phyloP scores from a whole-genome alignment of 2,888 invertebrate species.

The Halocaridina rubra region DNA sequence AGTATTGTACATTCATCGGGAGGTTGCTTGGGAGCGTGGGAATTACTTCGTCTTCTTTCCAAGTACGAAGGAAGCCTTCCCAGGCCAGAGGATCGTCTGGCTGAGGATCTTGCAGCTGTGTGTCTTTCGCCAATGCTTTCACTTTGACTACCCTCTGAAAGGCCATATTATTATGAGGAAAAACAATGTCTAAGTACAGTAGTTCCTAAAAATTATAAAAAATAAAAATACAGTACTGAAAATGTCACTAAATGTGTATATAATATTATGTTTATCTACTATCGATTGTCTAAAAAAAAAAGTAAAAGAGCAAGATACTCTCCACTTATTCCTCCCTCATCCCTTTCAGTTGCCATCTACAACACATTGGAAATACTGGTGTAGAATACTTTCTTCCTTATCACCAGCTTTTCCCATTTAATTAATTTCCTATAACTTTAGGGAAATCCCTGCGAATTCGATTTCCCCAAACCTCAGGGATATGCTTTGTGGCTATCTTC shows the following conservation, averaged over 20 bases:
- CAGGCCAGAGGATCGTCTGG: slow-evolving; percentile 32
- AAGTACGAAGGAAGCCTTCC: slow-evolving; percentile 41
- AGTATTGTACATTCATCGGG: slow-evolving; percentile 52
- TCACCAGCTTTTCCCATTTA: too few species aligned
- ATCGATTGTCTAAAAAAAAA: not conserved
- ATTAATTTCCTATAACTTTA: too few species aligned
- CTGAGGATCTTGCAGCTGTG: slow-evolving; percentile 11
- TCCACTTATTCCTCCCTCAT: too few species aligned
- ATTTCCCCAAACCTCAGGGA: too few species aligned
- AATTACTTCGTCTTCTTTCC: slow-evolving; percentile 46
- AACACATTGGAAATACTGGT: too few species aligned
- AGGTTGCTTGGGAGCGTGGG: slow-evolving; percentile 51
- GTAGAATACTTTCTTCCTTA: too few species aligned
- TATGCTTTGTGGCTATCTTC: too few species aligned
- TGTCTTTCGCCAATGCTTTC: slow-evolving; percentile 26
- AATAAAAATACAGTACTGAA: not conserved
- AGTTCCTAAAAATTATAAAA: not conserved
- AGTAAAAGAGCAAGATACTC: not conserved
- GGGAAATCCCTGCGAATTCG: too few species aligned
- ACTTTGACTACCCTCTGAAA: slow-evolving; percentile 22
- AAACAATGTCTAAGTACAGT: not conserved
- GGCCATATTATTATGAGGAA: too few species aligned
- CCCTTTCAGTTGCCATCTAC: too few species aligned
- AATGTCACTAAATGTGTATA: not conserved
- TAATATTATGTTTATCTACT: too few species aligned